phyloP scores from a whole-genome alignment of 2,888 invertebrate genomes.

The Lasioglossum marginatum region DNA sequence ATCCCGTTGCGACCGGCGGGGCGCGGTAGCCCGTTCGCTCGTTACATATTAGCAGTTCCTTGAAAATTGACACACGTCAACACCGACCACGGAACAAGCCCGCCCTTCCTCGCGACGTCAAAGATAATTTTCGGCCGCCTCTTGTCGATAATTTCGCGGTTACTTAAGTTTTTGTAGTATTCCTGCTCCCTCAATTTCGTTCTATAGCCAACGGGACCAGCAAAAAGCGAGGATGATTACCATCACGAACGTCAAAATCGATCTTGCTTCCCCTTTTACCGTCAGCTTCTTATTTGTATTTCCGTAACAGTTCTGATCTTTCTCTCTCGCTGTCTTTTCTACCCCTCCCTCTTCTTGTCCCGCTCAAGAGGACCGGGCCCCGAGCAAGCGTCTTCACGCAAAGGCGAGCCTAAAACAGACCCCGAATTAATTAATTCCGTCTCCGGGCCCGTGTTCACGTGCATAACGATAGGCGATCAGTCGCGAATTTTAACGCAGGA shows the following conservation, averaged over 20 bases:
- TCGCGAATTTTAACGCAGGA: slow-evolving; percentile 59
- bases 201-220: background rate
- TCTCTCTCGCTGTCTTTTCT: background rate
- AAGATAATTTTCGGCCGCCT: background rate
- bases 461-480: slow-evolving; percentile 57
- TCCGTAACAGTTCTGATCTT: background rate
- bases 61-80: slow-evolving; percentile 9
- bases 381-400: background rate
- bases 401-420: slow-evolving; percentile 31
- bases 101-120: background rate
- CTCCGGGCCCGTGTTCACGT: slow-evolving; percentile 44
- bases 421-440: slow-evolving; percentile 56
- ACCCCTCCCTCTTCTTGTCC: background rate
- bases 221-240: background rate
- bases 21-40: background rate
- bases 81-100: background rate
- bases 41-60: background rate
- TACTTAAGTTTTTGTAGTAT: slow-evolving; percentile 15
- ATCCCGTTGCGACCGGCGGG: background rate
- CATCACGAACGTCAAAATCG: slow-evolving; percentile 2
- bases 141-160: slow-evolving; percentile 6
- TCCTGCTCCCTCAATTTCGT: slow-evolving; percentile 5
- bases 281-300: slow-evolving; percentile 10
- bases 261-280: background rate
- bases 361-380: background rate